Conservation (phyloP, 2,797 vertebrate genomes). For the Lepidocolaptes lacrymiger region DNA sequence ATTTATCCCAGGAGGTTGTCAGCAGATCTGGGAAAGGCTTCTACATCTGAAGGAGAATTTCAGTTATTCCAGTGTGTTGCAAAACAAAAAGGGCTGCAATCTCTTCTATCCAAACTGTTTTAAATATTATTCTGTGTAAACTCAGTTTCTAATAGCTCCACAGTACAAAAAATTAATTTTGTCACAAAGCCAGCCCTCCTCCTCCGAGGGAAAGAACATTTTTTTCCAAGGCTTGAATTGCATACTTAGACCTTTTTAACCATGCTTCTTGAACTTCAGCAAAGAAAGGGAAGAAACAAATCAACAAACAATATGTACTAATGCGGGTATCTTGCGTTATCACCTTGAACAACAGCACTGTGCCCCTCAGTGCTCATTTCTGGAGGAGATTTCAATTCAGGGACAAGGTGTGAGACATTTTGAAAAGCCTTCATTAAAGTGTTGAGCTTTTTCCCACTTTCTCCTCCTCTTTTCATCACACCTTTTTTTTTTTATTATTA, state of each 20-base stretch:
- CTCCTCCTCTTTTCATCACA: neutral
- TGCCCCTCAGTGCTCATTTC: neutral
- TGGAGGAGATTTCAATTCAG: neutral
- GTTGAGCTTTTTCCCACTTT: neutral
- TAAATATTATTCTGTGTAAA: neutral
- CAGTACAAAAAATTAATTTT: neutral
- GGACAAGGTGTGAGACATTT: constrained; percentile 10
- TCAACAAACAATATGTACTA: neutral
- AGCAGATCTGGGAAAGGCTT: neutral
- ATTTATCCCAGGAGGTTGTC: neutral
- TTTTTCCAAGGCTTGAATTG: neutral
- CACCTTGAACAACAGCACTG: fast-evolving
- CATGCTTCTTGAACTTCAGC: neutral
- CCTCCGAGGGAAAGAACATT: neutral
- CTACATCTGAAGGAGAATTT: neutral
- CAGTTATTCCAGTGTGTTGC: neutral
- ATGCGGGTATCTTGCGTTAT: neutral
- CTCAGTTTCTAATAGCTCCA: neutral
- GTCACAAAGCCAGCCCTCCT: neutral
- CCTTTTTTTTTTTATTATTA: fast-evolving
- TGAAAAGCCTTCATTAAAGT: constrained; percentile 2
- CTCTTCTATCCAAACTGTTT: neutral
- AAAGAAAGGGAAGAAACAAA: neutral
- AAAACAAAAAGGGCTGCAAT: neutral
- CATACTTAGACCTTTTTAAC: neutral